These are phyloP conservation scores for Brachionichthys hirsutus DNA, from an alignment of 2,113 vertebrate species.

Conservation along the genomic window DNA sequence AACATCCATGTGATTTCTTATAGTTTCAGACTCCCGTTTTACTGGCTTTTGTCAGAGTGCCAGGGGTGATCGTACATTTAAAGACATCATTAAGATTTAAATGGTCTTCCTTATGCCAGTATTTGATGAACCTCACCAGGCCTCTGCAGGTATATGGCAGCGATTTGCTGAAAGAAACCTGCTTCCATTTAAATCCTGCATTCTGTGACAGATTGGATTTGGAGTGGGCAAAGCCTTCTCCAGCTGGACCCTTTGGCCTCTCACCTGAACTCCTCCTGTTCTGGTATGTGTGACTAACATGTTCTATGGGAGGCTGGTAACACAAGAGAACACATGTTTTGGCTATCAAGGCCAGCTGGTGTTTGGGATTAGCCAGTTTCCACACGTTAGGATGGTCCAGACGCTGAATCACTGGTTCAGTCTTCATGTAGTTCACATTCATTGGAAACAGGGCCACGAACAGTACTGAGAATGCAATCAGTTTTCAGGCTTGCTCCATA, in stretches of 20 bases:
- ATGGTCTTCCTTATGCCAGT: conserved; percentile 30
- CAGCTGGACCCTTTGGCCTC: conserved; percentile 68
- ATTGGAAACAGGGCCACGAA: conserved; percentile 28
- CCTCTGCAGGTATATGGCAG: conserved; percentile 53
- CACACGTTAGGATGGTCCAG: conserved; percentile 14
- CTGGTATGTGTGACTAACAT: conserved; percentile 74
- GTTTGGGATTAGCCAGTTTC: conserved; percentile 41
- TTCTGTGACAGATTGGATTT: conserved; percentile 62
- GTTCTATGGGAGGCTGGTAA: conserved; percentile 50
- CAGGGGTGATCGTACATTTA: conserved; percentile 35
- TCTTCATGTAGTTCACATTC: conserved; percentile 29
- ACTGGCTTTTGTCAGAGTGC: conserved; percentile 19
- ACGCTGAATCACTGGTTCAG: conserved; percentile 23
- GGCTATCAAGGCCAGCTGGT: conserved; percentile 48
- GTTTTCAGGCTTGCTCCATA: conserved; percentile 35
- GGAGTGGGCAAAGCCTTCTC: conserved; percentile 45
- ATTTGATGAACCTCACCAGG: conserved; percentile 43
- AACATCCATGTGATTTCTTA: conserved; percentile 16
- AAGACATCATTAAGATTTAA: conserved; percentile 38
- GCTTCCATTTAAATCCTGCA: conserved; percentile 53
- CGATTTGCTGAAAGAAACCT: conserved; percentile 38
- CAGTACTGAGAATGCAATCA: conserved; percentile 30
- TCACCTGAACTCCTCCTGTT: conserved; percentile 59
- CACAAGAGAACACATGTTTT: conserved; percentile 62
- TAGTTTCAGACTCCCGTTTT: conserved; percentile 10